Percentiles rank a stretch among this genome's conserved stretches.
Evolutionary conservation across 2,888 invertebrate genomes (phyloP).

Genomic region (Scotopteryx bipunctaria): DNA sequence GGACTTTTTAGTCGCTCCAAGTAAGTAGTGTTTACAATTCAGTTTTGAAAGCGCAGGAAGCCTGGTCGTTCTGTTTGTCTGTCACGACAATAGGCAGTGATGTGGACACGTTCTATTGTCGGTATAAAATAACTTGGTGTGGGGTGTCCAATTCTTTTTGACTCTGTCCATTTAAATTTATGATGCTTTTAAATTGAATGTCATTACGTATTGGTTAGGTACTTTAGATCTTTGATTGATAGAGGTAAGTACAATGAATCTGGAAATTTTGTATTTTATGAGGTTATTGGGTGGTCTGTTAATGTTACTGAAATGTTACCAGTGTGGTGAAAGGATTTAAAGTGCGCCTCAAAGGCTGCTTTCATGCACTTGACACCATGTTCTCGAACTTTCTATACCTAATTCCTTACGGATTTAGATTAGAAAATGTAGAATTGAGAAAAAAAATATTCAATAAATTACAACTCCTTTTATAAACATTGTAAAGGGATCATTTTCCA

Average conservation of each 20-base stretch:
- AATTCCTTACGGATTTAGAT: too few relatives aligned
- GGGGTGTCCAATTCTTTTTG: slow-evolving; percentile 49
- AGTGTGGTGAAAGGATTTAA: too few relatives aligned
- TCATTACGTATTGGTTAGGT: slow-evolving; percentile 34
- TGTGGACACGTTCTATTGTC: slow-evolving; percentile 51
- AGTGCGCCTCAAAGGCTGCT: too few relatives aligned
- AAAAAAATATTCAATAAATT: too few relatives aligned
- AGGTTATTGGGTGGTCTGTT: slow-evolving; percentile 15
- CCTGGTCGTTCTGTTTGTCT: slow-evolving; percentile 65
- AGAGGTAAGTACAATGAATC: slow-evolving; percentile 6
- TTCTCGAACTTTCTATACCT: too few relatives aligned
- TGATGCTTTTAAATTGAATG: slow-evolving; percentile 36
- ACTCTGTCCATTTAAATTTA: slow-evolving; percentile 46
- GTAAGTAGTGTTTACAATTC: slow-evolving; percentile 51
- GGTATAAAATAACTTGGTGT: slow-evolving; percentile 45
- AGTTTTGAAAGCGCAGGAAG: slow-evolving; percentile 72
- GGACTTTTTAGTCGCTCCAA: not conserved
- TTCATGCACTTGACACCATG: too few relatives aligned
- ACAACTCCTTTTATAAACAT: too few relatives aligned
- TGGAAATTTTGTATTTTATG: slow-evolving; percentile 8
- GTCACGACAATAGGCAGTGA: slow-evolving; percentile 62
- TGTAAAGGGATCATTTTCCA: too few relatives aligned
- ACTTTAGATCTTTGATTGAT: slow-evolving; percentile 24
- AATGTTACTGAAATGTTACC: too few relatives aligned
- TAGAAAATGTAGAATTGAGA: too few relatives aligned